Conservation (phyloP, 1,140 invertebrate genomes). For the Phenacoccus solenopsis region DNA sequence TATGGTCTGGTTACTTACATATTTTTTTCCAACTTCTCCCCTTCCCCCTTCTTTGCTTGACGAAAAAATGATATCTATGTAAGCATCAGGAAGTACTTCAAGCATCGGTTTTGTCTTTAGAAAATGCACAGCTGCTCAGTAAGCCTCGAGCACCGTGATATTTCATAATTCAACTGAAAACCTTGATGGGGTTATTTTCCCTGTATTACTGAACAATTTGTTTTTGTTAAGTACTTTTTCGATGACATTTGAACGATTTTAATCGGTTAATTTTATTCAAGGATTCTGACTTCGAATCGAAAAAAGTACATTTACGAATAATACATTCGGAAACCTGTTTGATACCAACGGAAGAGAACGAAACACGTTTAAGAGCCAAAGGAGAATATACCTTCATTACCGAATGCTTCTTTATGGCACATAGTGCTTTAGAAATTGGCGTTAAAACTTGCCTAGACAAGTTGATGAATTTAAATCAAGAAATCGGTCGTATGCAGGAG, state of each 20-base stretch:
- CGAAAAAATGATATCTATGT: too few species aligned
- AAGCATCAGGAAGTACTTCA: too few species aligned
- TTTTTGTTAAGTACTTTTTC: background rate
- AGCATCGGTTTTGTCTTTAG: too few species aligned
- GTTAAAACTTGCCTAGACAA: constrained; percentile 67
- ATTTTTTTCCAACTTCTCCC: too few species aligned
- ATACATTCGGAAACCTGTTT: constrained; percentile 63
- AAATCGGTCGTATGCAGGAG: constrained; percentile 61
- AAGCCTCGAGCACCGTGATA: too few species aligned
- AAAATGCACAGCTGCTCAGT: too few species aligned
- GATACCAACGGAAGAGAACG: constrained; percentile 45
- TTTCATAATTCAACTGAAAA: too few species aligned
- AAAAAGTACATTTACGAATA: constrained; percentile 49
- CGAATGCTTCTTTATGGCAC: constrained; percentile 80
- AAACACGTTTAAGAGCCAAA: constrained; percentile 40
- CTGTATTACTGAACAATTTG: too few species aligned
- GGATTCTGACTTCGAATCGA: constrained; percentile 12
- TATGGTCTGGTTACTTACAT: too few species aligned
- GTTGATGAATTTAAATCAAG: constrained; percentile 50
- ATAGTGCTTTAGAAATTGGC: constrained; percentile 71
- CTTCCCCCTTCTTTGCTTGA: too few species aligned
- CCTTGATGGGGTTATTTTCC: too few species aligned
- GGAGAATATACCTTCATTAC: constrained; percentile 66
- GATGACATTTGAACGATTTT: background rate
- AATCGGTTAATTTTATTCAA: constrained; percentile 7